A percentile compares a stretch with the other conserved stretches of the same genome.
These are phyloP conservation scores for Aphodius sticticus DNA, from an alignment of 2,888 invertebrate species.

Conservation along the genomic window DNA sequence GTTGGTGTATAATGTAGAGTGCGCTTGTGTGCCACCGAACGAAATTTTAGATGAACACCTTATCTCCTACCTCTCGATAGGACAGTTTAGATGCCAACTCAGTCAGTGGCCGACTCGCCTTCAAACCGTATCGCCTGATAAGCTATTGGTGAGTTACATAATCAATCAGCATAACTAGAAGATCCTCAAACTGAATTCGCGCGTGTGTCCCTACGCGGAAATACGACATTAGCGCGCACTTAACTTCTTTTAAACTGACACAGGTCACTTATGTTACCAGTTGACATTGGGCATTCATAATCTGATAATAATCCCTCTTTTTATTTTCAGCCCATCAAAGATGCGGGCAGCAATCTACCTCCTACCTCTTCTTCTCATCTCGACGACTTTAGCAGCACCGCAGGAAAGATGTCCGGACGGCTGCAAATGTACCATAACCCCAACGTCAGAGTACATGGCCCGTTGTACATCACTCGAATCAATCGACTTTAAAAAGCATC, in stretches of 20 bases:
- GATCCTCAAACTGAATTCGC: slow-evolving; percentile 8
- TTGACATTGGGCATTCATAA: slow-evolving; percentile 40
- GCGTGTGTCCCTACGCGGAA: slow-evolving; percentile 46
- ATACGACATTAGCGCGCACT: slow-evolving; percentile 50
- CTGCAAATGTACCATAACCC: slow-evolving; percentile 67
- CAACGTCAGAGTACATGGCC: slow-evolving; percentile 72
- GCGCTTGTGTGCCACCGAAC: not conserved
- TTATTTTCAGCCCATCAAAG: slow-evolving; percentile 37
- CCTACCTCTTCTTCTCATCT: slow-evolving; percentile 16
- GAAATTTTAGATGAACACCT: slow-evolving; percentile 21
- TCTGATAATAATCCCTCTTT: not conserved
- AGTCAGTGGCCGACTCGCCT: slow-evolving; percentile 36
- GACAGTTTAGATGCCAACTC: slow-evolving; percentile 33
- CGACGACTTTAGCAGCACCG: slow-evolving; percentile 34
- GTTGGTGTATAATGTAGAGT: not conserved
- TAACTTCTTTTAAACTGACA: slow-evolving; percentile 44
- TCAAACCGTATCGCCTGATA: slow-evolving; percentile 33
- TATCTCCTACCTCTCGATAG: slow-evolving; percentile 18
- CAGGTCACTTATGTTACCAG: slow-evolving; percentile 44
- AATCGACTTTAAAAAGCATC: slow-evolving; percentile 63
- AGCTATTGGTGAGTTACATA: slow-evolving; percentile 43
- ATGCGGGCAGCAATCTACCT: slow-evolving; percentile 34
- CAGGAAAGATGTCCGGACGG: slow-evolving; percentile 62
- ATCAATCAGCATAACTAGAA: slow-evolving; percentile 27
- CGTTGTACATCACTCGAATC: slow-evolving; percentile 76